Evolutionary conservation across 2,888 invertebrate genomes (phyloP).

Genomic region (Escarpia spicata): DNA sequence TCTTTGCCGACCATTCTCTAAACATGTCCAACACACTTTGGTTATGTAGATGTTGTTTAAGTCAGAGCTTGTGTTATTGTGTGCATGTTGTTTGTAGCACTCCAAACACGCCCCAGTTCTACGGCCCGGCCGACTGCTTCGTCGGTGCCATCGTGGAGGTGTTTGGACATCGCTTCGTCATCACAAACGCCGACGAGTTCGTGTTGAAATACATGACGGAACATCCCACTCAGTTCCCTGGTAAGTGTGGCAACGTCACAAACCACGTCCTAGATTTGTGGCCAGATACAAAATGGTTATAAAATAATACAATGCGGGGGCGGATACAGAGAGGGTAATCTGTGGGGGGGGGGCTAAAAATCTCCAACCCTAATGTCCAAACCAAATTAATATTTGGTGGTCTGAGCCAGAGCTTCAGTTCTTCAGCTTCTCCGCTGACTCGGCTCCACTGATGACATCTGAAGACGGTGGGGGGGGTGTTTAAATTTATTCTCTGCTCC

Average conservation of each 20-base stretch:
- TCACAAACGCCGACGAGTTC: slow-evolving; percentile 85
- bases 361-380: no score
- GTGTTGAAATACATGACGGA: slow-evolving; percentile 75
- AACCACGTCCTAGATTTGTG: neutral
- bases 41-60: neutral
- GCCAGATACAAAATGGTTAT: neutral
- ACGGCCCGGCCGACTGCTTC: slow-evolving; percentile 81
- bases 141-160: slow-evolving; percentile 80
- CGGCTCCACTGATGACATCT: no score
- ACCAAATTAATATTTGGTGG: no score
- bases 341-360: no score
- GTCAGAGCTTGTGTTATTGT: neutral
- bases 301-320: neutral
- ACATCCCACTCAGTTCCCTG: slow-evolving; percentile 62
- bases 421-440: no score
- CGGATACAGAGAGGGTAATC: no score
- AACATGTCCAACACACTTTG: no score
- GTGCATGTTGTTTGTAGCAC: slow-evolving; percentile 39
- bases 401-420: no score
- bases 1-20: no score
- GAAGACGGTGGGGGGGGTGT: no score
- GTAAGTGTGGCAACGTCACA: slow-evolving; percentile 44
- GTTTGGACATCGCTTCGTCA: slow-evolving; percentile 80
- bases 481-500: no score
- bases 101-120: slow-evolving; percentile 79